A percentile compares a stretch with the other conserved stretches of the same genome.
Conservation (phyloP, 2,113 vertebrate genomes). For the Cyanoramphus novaezelandiae region DNA sequence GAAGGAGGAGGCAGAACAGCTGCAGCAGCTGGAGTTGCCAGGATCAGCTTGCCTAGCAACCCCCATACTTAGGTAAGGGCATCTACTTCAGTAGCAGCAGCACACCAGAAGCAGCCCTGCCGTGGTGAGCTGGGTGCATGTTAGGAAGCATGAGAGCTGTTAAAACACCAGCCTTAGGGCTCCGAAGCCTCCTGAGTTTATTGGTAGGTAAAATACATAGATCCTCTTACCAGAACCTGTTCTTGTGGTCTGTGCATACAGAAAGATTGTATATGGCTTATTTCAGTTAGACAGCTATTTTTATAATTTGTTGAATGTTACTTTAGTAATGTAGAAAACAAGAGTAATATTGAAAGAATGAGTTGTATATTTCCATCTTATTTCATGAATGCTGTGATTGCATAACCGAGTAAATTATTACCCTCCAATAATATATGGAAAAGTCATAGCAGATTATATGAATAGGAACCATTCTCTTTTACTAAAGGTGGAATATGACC, state of each 20-base stretch:
- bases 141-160: slow-evolving; percentile 50
- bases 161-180: slow-evolving; percentile 9
- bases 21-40: neutral
- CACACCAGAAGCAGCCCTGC: slow-evolving; percentile 9
- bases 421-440: neutral
- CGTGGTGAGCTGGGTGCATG: neutral
- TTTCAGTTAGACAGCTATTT: neutral
- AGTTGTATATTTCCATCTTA: neutral
- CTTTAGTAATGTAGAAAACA: neutral
- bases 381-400: neutral
- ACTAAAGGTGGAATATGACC: neutral
- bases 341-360: neutral
- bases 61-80: neutral
- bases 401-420: neutral
- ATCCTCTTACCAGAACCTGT: neutral
- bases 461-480: neutral
- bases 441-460: neutral
- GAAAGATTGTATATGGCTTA: neutral
- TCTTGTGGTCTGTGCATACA: accelerated
- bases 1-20: neutral
- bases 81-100: neutral
- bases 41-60: slow-evolving; percentile 35
- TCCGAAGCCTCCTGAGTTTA: slow-evolving; percentile 46
- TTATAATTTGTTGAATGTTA: neutral
- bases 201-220: slow-evolving; percentile 37